Evolutionary conservation across 2,888 invertebrate genomes (phyloP).

Genomic region (Bugulina stolonifera): DNA sequence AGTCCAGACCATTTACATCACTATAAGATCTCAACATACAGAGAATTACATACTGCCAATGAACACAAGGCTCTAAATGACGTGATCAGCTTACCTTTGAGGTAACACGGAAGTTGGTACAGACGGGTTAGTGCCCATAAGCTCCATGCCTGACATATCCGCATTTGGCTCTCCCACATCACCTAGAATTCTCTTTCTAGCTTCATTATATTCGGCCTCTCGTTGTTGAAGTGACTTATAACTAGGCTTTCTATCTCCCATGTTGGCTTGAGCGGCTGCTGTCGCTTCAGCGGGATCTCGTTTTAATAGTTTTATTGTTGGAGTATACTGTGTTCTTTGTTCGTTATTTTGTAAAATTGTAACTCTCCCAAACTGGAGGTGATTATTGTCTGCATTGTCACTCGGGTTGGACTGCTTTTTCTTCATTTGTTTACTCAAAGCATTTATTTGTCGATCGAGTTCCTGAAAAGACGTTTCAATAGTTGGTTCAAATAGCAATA

Average conservation of each 20-base stretch:
- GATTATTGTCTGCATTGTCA: neutral
- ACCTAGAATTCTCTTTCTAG: constrained; percentile 18
- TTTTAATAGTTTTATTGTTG: constrained; percentile 11
- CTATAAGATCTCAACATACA: too few relatives aligned
- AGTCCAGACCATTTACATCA: too few relatives aligned
- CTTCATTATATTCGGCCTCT: constrained; percentile 18
- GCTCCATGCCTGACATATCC: neutral
- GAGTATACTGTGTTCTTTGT: constrained; percentile 8
- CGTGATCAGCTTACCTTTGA: constrained; percentile 6
- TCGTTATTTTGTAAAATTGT: constrained; percentile 18
- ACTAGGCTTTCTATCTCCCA: constrained; percentile 5
- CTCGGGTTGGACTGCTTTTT: neutral
- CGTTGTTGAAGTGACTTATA: constrained; percentile 20
- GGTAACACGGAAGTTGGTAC: neutral
- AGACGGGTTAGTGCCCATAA: neutral
- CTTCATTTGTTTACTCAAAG: neutral
- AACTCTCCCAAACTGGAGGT: constrained; percentile 1
- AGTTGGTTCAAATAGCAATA: too few relatives aligned
- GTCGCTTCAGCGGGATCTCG: neutral
- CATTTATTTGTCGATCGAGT: constrained; percentile 11
- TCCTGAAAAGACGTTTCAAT: too few relatives aligned
- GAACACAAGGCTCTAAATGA: too few relatives aligned
- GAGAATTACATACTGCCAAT: too few relatives aligned
- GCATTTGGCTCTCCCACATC: neutral
- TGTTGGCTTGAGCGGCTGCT: neutral